Base-by-base conservation (phyloP, 1,140 invertebrate genomes). In the Arion vulgaris region DNA sequence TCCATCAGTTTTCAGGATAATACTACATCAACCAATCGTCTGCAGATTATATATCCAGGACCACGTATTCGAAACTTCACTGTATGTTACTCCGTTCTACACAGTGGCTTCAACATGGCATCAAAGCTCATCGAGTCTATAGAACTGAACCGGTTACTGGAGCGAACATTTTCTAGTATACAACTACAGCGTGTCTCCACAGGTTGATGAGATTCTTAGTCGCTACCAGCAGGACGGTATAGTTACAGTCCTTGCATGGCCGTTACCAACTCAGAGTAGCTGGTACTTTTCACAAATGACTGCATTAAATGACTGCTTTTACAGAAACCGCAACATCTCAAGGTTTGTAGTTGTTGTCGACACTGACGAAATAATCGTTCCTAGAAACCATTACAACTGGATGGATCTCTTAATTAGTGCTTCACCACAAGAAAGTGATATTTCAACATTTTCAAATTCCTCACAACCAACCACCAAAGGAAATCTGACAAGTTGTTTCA, bases 261-360 rank as follows among this genome's bases (percentile, higher is more conserved):
- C 74, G 1, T 11, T 77, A 34, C 74, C 74, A 34, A 45, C 39
- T 11, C 19, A 45, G 2, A 5, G n/a, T 11, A 49, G 26, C 28
- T 57, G 49, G 45, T 77, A 77, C 36, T 39, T 49, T 38, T 32
- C 9, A 15, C 45, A 77, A 57, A 57, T 28, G 32, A 32, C 49
- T 1, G 74, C 74, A 13, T 57, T 77, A 28, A 77, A 77, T 26
- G 74, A 77, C 74, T 77, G 74, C 28, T 19, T 77, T 15, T 77
- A 77, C 36, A 39, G 74, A 19, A 77, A 77, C 49, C 15, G 51
- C 32, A 34, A 34, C 49, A 34, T 15, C 9, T 77, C 74, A n/a
- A 11, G n/a, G 15, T 77, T 53, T 57, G 74, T 77, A 7, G 74
- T 39, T 23, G 39, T 77, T 26, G 13, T 32, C 0, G 74, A 77